Base-by-base conservation (phyloP, 35 echinoderm and acorn worm genomes). In the Ophiothrix spiculata region DNA sequence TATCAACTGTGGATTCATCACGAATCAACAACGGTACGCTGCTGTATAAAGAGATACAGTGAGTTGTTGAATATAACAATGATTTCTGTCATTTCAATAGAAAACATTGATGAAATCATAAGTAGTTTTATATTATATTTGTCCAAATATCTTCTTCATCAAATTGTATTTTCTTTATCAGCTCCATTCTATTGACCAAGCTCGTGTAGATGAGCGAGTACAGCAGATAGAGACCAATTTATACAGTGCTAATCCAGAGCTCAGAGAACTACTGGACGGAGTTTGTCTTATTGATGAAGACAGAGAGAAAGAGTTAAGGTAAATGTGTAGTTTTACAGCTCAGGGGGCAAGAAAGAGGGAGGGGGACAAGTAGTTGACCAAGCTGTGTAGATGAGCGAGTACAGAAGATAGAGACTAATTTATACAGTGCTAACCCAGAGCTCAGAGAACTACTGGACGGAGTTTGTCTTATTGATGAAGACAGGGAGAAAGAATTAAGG, bases 401-500 rank as follows among this genome's bases (percentile, higher is more conserved):
- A 6, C 87, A 89, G 56, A 81, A 80, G 56, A 84, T 93, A 34
- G 81, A 93, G 17, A 64, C 87, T 31, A 80, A 89, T 49, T 40
- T 93, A 0, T 93, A 93, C 46, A 75, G 76, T 38, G 46, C 85
- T 33, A 93, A 93, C 56, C 92, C 92, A 17, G 86, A 93, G 45
- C 75, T 93, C 1, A 36, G 91, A 35, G 85, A 93, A 60, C 75
- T 93, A 21, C 25, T 89, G 14, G 87, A 88, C 28, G 42, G 54
- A 2, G 33, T 36, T 38, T 74, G 76, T n/a, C 75, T 85, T 75
- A 79, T 56, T 37, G 86, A 92, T 56, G 77, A 84, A 13, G 92
- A 93, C 41, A 89, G 82, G 6, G 78, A 93, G 34, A 93, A 93
- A 89, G 75, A 89, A 85, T 77, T 93, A 19, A 89, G 92, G 92